phyloP scores from a whole-genome alignment of 35 echinoderm and acorn worm genomes.

The Stichopus chloronotus region DNA sequence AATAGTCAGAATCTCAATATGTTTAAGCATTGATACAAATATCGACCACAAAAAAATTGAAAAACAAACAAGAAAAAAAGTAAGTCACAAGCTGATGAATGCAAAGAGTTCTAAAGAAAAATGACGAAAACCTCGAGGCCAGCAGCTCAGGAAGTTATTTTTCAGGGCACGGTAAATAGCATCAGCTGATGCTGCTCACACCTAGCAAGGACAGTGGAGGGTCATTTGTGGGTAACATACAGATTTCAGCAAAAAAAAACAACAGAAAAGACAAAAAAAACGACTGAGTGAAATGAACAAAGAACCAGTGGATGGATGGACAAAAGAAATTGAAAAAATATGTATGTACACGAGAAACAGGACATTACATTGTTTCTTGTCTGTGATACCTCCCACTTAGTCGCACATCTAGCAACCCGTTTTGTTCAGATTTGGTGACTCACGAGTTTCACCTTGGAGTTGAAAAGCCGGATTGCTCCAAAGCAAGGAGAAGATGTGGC shows the following conservation, averaged over 20 bases:
- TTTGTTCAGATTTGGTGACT: background rate
- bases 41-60: background rate
- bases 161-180: background rate
- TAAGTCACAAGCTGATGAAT: background rate
- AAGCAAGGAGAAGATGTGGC: background rate
- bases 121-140: background rate
- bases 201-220: background rate
- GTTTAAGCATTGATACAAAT: background rate
- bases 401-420: background rate
- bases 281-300: background rate
- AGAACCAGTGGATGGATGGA: no score
- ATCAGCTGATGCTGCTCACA: background rate
- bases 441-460: background rate
- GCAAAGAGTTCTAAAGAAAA: background rate
- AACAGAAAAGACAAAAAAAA: background rate
- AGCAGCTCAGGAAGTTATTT: background rate
- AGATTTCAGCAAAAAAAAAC: background rate
- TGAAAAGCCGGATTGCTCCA: background rate
- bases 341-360: no score
- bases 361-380: no score
- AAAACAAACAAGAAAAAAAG: background rate
- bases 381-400: no score
- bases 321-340: no score
- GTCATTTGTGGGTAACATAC: background rate
- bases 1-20: background rate